These are phyloP conservation scores for Lepidostoma basale DNA, from an alignment of 1,140 invertebrate genomes.

Conservation along the genomic window DNA sequence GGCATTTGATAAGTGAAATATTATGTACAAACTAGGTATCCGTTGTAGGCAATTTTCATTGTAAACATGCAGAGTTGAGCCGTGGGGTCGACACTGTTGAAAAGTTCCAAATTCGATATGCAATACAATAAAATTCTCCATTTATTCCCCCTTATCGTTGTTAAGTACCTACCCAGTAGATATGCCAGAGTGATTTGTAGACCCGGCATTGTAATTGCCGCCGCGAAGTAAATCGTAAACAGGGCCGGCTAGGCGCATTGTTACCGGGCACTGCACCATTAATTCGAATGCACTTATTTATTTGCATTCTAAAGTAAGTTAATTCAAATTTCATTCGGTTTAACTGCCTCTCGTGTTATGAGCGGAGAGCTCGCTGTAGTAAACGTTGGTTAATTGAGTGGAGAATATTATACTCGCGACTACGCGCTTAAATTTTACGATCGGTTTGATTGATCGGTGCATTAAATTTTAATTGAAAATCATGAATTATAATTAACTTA, in stretches of 20 bases:
- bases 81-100: not conserved
- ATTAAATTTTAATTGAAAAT: too few relatives aligned
- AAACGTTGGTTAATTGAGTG: too few relatives aligned
- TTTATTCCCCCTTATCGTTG: not conserved
- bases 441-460: too few relatives aligned
- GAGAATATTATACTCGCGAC: too few relatives aligned
- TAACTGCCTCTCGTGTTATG: too few relatives aligned
- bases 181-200: conserved; percentile 39
- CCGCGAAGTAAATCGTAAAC: conserved; percentile 30
- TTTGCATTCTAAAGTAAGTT: conserved; percentile 7
- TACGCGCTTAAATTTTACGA: too few relatives aligned
- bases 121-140: conserved; percentile 8
- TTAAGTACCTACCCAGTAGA: not conserved
- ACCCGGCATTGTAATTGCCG: conserved; percentile 34
- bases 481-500: too few relatives aligned
- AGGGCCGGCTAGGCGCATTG: conserved; percentile 7
- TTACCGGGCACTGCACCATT: not conserved
- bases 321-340: conserved; percentile 3
- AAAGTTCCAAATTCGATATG: conserved; percentile 7
- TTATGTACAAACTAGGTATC: too few relatives aligned
- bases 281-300: conserved; percentile 17
- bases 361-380: too few relatives aligned
- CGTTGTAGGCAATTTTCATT: not conserved
- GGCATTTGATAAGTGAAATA: too few relatives aligned
- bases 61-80: not conserved